Evolutionary conservation across 2,113 vertebrate species (phyloP), one percentile per base, ranked within the genome.

Genomic region (Gymnocephalus cernua): DNA sequence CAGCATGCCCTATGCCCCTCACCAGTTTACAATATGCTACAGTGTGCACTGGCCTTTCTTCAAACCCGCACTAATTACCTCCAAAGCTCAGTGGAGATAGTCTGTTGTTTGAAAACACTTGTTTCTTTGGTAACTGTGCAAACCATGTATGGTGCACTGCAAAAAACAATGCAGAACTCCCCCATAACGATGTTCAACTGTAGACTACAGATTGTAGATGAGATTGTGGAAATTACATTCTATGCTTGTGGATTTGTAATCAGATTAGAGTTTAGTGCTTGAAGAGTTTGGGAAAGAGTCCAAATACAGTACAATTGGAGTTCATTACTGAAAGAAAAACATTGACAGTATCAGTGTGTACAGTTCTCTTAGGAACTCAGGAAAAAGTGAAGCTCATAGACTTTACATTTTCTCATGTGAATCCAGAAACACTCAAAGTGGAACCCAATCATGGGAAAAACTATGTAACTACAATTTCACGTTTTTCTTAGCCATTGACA

Each of bases 111-210:
- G 29, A 83, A 90, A 87, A 85, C 80, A 82, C 77, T 83, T 80
- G 87, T 89, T 89, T 88, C 88, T 91, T 74, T 82, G 88, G 89
- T 86, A 86, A 91, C 84, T 41, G 67, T 64, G 53, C 48, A 76
- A 78, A 71, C 76, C 69, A n/a, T 75, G 50, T 82, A 82, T n/a
- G 56, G 61, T 56, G 44, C 50, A 27, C 53, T 84, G 25, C 62
- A 78, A 76, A 41, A 62, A 80, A 77, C 67, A 50, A 54, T 19
- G 3, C 74, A 78, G n/a, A 76, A 73, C 79, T 64, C 67, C 38
- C 44, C 21, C 64, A 75, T 72, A 64, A 41, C 11, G 48, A 70
- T 84, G 54, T 61, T 78, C 76, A 51, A 67, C 59, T 67, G 54
- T 9, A 71, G 80, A 83, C 82, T 72, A 82, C 45, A 85, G 77